These are phyloP conservation scores for Gorsachius goisagi DNA, from an alignment of 2,113 vertebrate species.

Conservation along the genomic window DNA sequence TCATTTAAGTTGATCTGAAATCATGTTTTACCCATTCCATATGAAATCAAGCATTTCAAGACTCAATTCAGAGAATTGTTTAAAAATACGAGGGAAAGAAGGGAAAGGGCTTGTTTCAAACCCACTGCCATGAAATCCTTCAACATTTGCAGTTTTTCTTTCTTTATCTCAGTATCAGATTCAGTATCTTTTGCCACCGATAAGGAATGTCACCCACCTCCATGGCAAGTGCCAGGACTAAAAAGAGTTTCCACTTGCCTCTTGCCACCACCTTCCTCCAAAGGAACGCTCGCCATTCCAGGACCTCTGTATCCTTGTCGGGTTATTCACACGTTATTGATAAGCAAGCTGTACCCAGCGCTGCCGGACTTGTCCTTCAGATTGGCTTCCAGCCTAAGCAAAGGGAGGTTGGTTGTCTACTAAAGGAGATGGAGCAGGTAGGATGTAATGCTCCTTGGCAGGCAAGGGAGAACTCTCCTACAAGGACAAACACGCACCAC, in stretches of 20 bases:
- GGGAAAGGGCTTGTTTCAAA: background rate
- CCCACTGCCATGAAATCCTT: background rate
- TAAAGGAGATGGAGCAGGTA: background rate
- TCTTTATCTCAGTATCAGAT: background rate
- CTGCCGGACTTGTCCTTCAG: background rate
- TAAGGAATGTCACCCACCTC: background rate
- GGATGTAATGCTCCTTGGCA: background rate
- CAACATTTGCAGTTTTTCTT: background rate
- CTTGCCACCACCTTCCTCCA: background rate
- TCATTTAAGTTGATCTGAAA: background rate
- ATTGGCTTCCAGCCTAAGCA: conserved; percentile 8
- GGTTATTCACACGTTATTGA: background rate
- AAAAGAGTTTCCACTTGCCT: background rate
- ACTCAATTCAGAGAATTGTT: background rate
- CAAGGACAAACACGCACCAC: background rate
- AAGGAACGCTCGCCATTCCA: background rate
- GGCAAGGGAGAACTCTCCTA: background rate
- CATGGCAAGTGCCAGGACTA: background rate
- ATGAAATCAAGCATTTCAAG: background rate
- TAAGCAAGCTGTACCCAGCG: background rate
- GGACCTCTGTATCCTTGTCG: background rate
- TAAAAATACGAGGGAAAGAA: background rate
- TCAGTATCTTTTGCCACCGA: background rate
- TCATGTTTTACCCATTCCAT: background rate
- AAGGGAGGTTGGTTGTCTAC: background rate